These are phyloP conservation scores for Ariolimax columbianus DNA, from an alignment of 2,888 invertebrate genomes.

Conservation along the genomic window DNA sequence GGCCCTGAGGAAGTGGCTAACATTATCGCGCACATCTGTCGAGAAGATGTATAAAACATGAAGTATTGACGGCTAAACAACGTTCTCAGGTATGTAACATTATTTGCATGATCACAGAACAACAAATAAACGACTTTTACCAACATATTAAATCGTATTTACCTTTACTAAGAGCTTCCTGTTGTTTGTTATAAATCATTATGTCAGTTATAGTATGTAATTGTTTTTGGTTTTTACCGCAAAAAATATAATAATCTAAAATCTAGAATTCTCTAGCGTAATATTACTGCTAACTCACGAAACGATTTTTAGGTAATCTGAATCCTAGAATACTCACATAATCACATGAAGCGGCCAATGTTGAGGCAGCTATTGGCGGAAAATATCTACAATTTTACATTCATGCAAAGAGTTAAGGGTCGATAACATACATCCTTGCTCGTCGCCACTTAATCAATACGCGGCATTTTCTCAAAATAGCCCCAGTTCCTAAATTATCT, in stretches of 20 bases:
- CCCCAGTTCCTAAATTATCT: neutral
- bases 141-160: too few relatives aligned
- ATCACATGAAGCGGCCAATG: neutral
- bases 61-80: neutral
- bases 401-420: neutral
- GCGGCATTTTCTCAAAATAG: neutral
- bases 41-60: neutral
- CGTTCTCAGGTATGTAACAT: neutral
- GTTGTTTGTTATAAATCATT: too few relatives aligned
- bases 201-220: too few relatives aligned
- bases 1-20: too few relatives aligned
- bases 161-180: too few relatives aligned
- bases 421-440: neutral
- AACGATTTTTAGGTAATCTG: neutral
- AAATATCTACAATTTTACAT: neutral
- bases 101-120: neutral
- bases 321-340: neutral
- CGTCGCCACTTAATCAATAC: neutral
- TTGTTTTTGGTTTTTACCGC: too few relatives aligned
- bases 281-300: constrained; percentile 2
- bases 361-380: neutral
- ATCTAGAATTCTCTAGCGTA: neutral
- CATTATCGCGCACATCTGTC: neutral
- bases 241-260: neutral
- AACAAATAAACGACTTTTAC: neutral